These are phyloP conservation scores for Scelioninae gen. 1 DNA, from an alignment of 2,888 invertebrate genomes.

Conservation along the genomic window DNA sequence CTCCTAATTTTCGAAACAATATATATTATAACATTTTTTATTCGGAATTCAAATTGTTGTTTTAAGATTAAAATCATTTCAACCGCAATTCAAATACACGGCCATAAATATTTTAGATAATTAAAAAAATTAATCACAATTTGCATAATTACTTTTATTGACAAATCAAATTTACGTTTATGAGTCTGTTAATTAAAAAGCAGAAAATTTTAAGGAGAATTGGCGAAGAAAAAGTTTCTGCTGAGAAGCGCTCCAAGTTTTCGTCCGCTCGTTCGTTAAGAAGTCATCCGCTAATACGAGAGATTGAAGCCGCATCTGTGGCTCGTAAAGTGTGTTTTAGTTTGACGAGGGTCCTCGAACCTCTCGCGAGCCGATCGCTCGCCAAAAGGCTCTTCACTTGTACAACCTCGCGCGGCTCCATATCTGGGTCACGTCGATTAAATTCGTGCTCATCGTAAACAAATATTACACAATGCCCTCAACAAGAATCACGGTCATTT, in stretches of 20 bases:
- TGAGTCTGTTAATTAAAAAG: neutral
- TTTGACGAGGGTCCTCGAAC: constrained; percentile 57
- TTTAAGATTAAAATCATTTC: too few species aligned
- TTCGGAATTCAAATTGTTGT: too few species aligned
- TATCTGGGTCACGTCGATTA: constrained; percentile 62
- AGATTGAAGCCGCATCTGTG: constrained; percentile 46
- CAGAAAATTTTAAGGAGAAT: neutral
- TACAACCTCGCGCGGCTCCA: too few species aligned
- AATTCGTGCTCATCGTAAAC: constrained; percentile 48
- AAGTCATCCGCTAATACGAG: constrained; percentile 43
- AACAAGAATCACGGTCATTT: constrained; percentile 2
- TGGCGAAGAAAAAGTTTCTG: constrained; percentile 21
- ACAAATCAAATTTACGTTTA: too few species aligned
- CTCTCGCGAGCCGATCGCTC: constrained; percentile 46
- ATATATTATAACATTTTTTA: too few species aligned
- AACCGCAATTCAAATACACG: too few species aligned
- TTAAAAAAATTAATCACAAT: too few species aligned
- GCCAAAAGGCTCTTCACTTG: constrained; percentile 34
- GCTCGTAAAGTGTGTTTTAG: constrained; percentile 61
- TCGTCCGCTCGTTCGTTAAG: constrained; percentile 32
- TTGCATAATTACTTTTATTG: too few species aligned
- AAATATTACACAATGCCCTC: constrained; percentile 48
- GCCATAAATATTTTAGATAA: too few species aligned
- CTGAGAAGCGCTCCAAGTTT: constrained; percentile 26
- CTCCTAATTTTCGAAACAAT: too few species aligned